Evolutionary conservation across 2,888 invertebrate species (phyloP).

Genomic region (Drosophila rellima): DNA sequence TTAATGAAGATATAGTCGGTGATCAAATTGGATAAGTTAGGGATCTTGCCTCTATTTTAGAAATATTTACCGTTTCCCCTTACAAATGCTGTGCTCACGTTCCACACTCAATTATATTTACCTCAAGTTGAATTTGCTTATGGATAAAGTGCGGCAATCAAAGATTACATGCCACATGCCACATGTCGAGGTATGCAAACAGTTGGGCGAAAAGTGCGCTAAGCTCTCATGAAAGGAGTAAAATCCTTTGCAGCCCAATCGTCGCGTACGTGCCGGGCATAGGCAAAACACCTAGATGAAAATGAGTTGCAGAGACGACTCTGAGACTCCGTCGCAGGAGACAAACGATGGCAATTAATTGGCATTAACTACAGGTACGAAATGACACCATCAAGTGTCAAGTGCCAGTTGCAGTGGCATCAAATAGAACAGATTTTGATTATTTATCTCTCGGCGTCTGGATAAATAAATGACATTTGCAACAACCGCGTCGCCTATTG

Average conservation of each 20-base stretch:
- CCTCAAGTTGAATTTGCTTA: slow-evolving; percentile 57
- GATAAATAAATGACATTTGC: slow-evolving; percentile 43
- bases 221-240: slow-evolving; percentile 66
- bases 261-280: slow-evolving; percentile 64
- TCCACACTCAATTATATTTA: slow-evolving; percentile 64
- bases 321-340: slow-evolving; percentile 7
- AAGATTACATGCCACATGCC: slow-evolving; percentile 30
- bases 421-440: slow-evolving; percentile 46
- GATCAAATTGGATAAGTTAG: neutral
- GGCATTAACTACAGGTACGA: slow-evolving; percentile 35
- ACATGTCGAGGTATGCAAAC: slow-evolving; percentile 43
- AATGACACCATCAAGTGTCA: slow-evolving; percentile 36
- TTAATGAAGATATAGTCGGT: neutral
- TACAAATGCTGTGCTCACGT: slow-evolving; percentile 41
- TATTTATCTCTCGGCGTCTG: slow-evolving; percentile 18
- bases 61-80: neutral
- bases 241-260: slow-evolving; percentile 38
- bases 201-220: slow-evolving; percentile 30
- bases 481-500: slow-evolving; percentile 48
- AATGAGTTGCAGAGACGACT: neutral
- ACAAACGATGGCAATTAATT: slow-evolving; percentile 59
- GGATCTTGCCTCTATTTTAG: neutral
- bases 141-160: slow-evolving; percentile 70
- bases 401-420: slow-evolving; percentile 26
- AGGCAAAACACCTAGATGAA: slow-evolving; percentile 10